phyloP scores from a whole-genome alignment of 2,797 vertebrate genomes.

The Siniperca obscura region DNA sequence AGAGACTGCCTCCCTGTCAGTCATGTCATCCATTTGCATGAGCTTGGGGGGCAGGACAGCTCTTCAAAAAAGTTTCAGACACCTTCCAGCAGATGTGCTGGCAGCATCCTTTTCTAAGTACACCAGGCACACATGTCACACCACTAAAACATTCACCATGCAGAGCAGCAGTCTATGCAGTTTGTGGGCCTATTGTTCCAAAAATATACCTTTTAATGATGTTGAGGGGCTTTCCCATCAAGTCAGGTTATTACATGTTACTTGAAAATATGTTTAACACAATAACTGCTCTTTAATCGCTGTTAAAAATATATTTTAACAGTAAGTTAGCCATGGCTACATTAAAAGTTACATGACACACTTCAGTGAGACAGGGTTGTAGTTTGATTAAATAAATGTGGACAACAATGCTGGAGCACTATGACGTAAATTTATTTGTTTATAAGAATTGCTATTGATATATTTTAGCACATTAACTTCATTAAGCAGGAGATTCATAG shows the following conservation, averaged over 20 bases:
- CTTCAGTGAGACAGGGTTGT: background rate
- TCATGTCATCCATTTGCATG: constrained; percentile 47
- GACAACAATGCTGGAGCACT: background rate
- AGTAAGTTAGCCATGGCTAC: no score
- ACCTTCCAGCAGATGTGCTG: constrained; percentile 44
- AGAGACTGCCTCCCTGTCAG: constrained; percentile 36
- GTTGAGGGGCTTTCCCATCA: background rate
- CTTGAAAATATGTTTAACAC: background rate
- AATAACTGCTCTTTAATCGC: background rate
- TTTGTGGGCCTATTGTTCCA: background rate
- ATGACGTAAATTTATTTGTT: constrained; percentile 24
- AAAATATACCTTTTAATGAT: background rate
- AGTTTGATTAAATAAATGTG: constrained; percentile 9
- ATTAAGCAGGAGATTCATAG: background rate
- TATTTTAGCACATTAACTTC: background rate
- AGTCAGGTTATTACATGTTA: background rate
- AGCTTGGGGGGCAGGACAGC: constrained; percentile 35
- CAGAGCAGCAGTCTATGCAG: constrained; percentile 6
- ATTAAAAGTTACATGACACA: background rate
- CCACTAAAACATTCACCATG: constrained; percentile 8
- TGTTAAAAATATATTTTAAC: background rate
- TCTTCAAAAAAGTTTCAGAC: constrained; percentile 43
- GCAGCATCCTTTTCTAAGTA: constrained; percentile 20
- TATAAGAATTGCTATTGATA: background rate
- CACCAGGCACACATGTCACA: constrained; percentile 18